Base-by-base conservation (phyloP, 1,140 invertebrate genomes). In the Ectropis grisescens region DNA sequence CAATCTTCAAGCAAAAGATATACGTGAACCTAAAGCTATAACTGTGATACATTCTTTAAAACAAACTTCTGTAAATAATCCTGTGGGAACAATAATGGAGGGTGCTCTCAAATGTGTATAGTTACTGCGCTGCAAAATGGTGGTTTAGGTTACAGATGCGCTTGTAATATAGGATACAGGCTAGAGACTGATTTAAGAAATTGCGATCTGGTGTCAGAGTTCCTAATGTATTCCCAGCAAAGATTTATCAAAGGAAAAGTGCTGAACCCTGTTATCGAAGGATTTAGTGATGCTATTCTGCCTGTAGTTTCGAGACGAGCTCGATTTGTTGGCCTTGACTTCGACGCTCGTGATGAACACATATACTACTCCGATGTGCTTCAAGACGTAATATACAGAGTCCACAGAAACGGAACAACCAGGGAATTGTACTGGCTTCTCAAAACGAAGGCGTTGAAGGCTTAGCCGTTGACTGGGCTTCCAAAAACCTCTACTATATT, bases 381-480 rank as follows among this genome's bases (percentile, higher is more conserved):
- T n/a, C 92, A 97, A 79, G 94, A 97, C 69, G 95, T 98, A 0
- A 98, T 98, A 47, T 98, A 97, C 66, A 86, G 95, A 28, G 91
- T 96, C 0, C 92, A 94, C 50, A 86, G 91, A 39, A 95, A 96
- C 71, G 95, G 95, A 36, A 94, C 93, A 0, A 90, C 91, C 0
- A 85, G 91, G 5, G 95, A 97, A 97, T 96, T 31, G 95, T 98
- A 0, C 65, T 98, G 11, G 95, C 96, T 6, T 97, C 95, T 10
- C 96, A 98, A 66, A 98, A 98, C 59, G 96, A 98, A 82, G 95
- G 95, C 0, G 96, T 99, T 0, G 97, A 99, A 85, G 97, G 96
- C 2, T 83, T 99, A 22, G 95, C 96, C 1, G 92, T 98, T 0
- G 98, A 99, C 66, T 99, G 97, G 97, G 93, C 93, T 0, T 92